These are phyloP conservation scores for Pygoscelis adeliae DNA, from an alignment of 2,113 vertebrate species.

Conservation along the genomic window DNA sequence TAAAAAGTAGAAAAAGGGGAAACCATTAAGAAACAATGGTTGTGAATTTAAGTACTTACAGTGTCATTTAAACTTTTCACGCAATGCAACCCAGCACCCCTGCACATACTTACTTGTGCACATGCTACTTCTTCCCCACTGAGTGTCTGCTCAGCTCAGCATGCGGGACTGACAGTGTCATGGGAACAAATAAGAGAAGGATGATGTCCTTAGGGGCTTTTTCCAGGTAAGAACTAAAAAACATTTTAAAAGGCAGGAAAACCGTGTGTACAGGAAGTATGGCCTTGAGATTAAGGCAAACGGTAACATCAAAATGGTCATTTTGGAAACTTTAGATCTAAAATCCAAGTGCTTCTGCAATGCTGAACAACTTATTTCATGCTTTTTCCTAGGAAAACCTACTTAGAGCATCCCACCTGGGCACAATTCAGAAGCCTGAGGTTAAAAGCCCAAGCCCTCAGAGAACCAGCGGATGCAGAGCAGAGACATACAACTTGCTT, in stretches of 20 bases:
- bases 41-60: not conserved
- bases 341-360: not conserved
- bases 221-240: not conserved
- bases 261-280: not conserved
- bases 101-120: not conserved
- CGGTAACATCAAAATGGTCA: not conserved
- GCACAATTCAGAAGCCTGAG: not conserved
- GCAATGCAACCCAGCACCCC: not conserved
- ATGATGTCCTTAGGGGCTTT: rapidly evolving
- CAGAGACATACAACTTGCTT: not conserved
- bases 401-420: not conserved
- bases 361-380: not conserved
- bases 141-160: not conserved
- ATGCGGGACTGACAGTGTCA: rapidly evolving
- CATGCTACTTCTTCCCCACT: not conserved
- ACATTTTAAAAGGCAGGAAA: not conserved
- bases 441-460: not conserved
- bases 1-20: not conserved
- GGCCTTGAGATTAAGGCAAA: not conserved
- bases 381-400: not conserved
- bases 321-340: not conserved
- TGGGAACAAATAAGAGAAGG: not conserved
- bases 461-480: not conserved
- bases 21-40: not conserved
- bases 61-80: not conserved